A percentile compares a stretch with the other conserved stretches of the same genome.
phyloP scores from a whole-genome alignment of 2,888 invertebrate species.

The Hydrotaea cyrtoneurina region DNA sequence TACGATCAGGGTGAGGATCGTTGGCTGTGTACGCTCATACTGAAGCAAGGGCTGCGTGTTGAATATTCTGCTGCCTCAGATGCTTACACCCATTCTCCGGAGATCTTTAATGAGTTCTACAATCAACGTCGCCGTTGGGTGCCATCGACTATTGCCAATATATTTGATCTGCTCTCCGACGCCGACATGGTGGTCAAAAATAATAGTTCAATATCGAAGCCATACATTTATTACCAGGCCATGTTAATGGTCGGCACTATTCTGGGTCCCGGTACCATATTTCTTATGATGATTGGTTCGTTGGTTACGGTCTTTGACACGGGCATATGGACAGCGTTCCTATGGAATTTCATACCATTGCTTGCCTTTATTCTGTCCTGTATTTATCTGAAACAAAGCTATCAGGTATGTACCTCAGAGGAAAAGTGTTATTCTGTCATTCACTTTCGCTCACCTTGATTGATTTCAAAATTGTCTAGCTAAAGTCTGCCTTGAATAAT shows the following conservation, averaged over 20 bases:
- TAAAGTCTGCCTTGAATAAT: no score
- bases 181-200: constrained; percentile 89
- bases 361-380: constrained; percentile 85
- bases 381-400: constrained; percentile 83
- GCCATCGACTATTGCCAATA: constrained; percentile 97
- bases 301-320: constrained; percentile 88
- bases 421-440: no score
- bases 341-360: constrained; percentile 87
- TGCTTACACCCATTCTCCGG: constrained; percentile 96
- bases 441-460: no score
- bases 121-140: constrained; percentile 97
- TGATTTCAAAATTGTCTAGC: no score
- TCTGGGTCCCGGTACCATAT: constrained; percentile 88
- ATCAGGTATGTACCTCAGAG: constrained; percentile 82
- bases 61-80: constrained; percentile 98
- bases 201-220: constrained; percentile 93
- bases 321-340: constrained; percentile 86
- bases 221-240: constrained; percentile 89
- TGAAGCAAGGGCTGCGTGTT: constrained; percentile 94
- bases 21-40: constrained; percentile 95
- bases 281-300: constrained; percentile 90
- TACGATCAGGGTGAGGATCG: constrained; percentile 98
- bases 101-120: constrained; percentile 95
- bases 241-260: constrained; percentile 87
- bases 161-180: constrained; percentile 91